Conservation (phyloP, 2,797 vertebrate species). For the Streptopelia turtur region DNA sequence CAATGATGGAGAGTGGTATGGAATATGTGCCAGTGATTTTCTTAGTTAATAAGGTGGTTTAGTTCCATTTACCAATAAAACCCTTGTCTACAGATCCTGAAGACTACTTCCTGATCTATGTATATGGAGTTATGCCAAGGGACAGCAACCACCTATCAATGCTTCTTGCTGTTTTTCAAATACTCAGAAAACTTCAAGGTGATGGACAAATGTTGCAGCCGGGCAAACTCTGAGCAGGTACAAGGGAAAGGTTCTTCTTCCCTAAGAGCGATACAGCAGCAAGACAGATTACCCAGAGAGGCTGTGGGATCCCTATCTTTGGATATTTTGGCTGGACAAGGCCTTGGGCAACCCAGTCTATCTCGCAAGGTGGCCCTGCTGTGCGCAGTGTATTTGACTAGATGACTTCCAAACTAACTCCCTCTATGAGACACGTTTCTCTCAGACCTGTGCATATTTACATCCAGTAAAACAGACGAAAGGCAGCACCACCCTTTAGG, state of each 20-base stretch:
- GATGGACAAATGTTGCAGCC: neutral
- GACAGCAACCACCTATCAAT: neutral
- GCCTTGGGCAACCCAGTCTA: neutral
- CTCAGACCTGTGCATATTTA: neutral
- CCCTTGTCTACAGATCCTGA: neutral
- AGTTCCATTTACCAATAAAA: neutral
- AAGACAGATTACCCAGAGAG: neutral
- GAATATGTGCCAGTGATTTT: neutral
- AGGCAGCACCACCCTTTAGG: neutral
- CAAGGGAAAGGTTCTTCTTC: neutral
- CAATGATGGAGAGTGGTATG: neutral
- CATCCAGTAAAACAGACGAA: neutral
- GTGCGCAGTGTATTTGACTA: neutral
- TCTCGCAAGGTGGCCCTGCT: neutral
- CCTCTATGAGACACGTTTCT: neutral
- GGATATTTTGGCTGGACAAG: neutral
- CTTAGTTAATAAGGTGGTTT: neutral
- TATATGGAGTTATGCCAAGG: neutral
- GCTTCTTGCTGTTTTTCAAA: neutral
- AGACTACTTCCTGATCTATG: neutral
- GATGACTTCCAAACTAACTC: neutral
- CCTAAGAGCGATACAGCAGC: neutral
- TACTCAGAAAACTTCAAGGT: neutral
- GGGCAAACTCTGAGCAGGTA: neutral
- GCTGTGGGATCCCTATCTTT: neutral